Conservation (phyloP, 2,113 vertebrate genomes). For the Mormyrus iriodes region DNA sequence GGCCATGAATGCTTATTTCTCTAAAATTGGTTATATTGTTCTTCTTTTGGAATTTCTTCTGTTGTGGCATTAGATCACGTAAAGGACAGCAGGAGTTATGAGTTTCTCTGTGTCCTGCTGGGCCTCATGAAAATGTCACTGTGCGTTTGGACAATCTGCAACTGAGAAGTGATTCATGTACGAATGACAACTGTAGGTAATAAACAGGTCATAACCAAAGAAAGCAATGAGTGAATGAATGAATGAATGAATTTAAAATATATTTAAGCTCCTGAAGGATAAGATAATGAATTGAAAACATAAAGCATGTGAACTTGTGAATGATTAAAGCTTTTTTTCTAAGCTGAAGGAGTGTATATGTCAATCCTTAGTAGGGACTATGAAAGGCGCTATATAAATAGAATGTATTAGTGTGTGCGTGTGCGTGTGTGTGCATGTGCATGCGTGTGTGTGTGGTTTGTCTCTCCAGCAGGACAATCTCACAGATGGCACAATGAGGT, state of each 20-base stretch:
- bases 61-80: slow-evolving; percentile 12
- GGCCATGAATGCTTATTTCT: neutral
- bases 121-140: neutral
- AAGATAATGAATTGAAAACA: neutral
- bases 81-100: slow-evolving; percentile 12
- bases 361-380: neutral
- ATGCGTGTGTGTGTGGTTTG: neutral
- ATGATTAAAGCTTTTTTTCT: neutral
- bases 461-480: neutral
- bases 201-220: neutral
- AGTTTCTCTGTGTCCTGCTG: neutral
- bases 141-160: neutral
- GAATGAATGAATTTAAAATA: neutral
- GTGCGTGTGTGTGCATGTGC: neutral
- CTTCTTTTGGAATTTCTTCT: neutral
- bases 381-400: too few species aligned
- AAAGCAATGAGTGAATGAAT: neutral
- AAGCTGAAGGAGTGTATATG: neutral
- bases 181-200: neutral
- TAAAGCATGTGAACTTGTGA: neutral
- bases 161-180: neutral
- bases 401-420: neutral
- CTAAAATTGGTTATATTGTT: slow-evolving; percentile 1
- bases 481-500: neutral
- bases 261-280: neutral